Conservation (phyloP, 2,888 invertebrate species). For the Microplitis deprimator region DNA sequence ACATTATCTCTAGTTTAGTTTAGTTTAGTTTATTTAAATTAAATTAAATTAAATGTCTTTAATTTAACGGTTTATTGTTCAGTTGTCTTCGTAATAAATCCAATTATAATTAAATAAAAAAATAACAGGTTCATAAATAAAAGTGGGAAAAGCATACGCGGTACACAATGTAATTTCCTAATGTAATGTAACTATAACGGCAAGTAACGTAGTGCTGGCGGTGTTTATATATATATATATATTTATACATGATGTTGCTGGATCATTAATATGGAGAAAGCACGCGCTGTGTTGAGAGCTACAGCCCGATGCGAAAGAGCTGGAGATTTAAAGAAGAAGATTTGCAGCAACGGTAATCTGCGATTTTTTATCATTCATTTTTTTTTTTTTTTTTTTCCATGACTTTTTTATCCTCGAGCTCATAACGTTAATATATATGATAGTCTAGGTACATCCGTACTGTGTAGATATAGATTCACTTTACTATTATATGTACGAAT, state of each 20-base stretch:
- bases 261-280: conserved; percentile 32
- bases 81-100: not conserved
- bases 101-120: conserved; percentile 8
- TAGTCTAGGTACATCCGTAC: not conserved
- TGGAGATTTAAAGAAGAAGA: conserved; percentile 14
- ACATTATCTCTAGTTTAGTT: not conserved
- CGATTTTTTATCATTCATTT: not conserved
- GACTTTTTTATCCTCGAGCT: not conserved
- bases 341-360: conserved; percentile 19
- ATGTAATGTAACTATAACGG: conserved; percentile 20
- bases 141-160: conserved; percentile 22
- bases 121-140: not conserved
- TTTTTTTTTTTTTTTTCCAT: not conserved
- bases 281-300: conserved; percentile 1
- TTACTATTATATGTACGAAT: conserved; percentile 5
- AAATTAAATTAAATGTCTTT: conserved; percentile 1
- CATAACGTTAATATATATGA: not conserved
- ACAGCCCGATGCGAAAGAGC: conserved; percentile 18
- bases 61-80: conserved; percentile 4
- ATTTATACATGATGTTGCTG: not conserved
- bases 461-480: not conserved
- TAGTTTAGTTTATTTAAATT: not conserved
- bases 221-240: not conserved
- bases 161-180: conserved; percentile 5
- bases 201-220: conserved; percentile 26